Percentiles rank a stretch among this genome's conserved stretches.
Evolutionary conservation across 2,113 vertebrate genomes (phyloP).

Genomic region (Apteryx mantelli): DNA sequence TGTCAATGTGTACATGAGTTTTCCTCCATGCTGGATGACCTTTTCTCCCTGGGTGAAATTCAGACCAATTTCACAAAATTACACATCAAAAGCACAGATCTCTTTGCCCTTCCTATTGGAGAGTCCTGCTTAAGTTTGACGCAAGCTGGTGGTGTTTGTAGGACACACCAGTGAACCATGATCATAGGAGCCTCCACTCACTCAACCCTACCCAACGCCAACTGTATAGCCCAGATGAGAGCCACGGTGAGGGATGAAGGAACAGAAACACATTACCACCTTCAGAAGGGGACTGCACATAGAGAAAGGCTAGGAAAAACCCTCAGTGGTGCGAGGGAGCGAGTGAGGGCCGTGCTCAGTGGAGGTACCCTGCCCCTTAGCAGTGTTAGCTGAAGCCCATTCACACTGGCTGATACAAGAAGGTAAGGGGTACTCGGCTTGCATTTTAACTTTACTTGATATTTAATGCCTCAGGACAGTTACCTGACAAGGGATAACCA

Average conservation of each 20-base stretch:
- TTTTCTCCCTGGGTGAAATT: background rate
- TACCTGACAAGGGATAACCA: background rate
- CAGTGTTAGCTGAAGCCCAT: background rate
- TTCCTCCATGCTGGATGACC: background rate
- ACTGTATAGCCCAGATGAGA: background rate
- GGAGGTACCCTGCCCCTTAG: background rate
- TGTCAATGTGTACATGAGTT: rapidly evolving
- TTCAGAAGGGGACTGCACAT: background rate
- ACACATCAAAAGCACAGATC: background rate
- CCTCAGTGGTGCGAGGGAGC: background rate
- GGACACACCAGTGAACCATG: rapidly evolving
- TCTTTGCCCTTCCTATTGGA: background rate
- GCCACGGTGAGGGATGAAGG: background rate
- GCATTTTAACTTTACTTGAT: background rate
- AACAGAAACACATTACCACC: background rate
- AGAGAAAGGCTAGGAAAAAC: background rate
- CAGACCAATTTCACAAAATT: background rate
- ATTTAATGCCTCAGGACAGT: background rate
- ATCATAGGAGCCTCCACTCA: background rate
- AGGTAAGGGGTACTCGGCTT: background rate
- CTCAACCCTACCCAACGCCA: background rate
- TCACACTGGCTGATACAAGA: background rate
- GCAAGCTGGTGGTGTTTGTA: background rate
- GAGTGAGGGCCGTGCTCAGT: background rate
- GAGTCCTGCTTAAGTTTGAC: background rate